These are phyloP conservation scores for Drosophila lacteicornis DNA, from an alignment of 1,140 invertebrate genomes.

Conservation along the genomic window DNA sequence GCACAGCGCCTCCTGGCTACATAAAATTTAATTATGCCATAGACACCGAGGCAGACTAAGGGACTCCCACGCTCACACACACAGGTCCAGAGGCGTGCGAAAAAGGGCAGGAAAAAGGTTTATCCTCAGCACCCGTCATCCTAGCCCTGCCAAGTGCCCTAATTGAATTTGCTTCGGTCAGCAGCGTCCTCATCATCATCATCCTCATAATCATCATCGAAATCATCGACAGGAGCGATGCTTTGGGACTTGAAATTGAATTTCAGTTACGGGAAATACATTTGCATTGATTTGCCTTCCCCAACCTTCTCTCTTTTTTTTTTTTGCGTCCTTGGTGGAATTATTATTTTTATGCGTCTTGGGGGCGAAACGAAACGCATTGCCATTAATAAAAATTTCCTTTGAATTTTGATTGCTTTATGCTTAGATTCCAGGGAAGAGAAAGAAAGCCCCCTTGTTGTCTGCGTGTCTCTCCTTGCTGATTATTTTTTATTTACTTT, in stretches of 20 bases:
- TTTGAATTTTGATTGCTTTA: conserved; percentile 83
- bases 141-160: conserved; percentile 43
- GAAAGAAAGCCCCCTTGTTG: conserved; percentile 44
- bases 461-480: conserved; percentile 45
- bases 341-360: conserved; percentile 80
- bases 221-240: conserved; percentile 37
- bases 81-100: conserved; percentile 36
- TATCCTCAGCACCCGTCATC: conserved; percentile 25
- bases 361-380: conserved; percentile 69
- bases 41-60: conserved; percentile 51
- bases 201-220: conserved; percentile 45
- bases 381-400: conserved; percentile 83
- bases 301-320: background rate
- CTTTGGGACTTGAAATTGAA: conserved; percentile 76
- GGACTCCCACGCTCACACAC: conserved; percentile 7
- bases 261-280: conserved; percentile 78
- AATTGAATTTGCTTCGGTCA: conserved; percentile 83
- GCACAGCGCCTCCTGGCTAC: conserved; percentile 42
- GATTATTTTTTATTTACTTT: conserved; percentile 80
- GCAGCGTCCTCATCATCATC: conserved; percentile 49
- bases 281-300: conserved; percentile 79
- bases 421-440: conserved; percentile 15
- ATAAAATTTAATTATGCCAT: conserved; percentile 81
- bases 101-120: conserved; percentile 75
- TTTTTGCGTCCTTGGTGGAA: conserved; percentile 14